phyloP scores from a whole-genome alignment of 2,888 invertebrate genomes.

The Tinea trinotella region DNA sequence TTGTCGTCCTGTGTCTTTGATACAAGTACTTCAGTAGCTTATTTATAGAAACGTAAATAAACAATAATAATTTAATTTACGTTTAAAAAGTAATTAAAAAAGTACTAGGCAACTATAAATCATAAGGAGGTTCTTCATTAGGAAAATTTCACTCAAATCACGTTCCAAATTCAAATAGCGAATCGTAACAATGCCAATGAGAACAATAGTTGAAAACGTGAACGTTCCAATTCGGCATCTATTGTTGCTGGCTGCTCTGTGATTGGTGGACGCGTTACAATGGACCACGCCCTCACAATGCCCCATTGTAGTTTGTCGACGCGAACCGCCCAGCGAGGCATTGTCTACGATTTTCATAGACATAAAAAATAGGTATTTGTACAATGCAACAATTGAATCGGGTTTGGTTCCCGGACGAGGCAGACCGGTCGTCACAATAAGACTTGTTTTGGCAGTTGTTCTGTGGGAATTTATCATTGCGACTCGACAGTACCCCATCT shows the following conservation, averaged over 20 bases:
- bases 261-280: conserved; percentile 60
- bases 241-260: conserved; percentile 53
- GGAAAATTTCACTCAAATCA: too few species aligned
- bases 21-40: too few species aligned
- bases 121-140: too few species aligned
- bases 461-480: background rate
- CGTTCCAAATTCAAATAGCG: too few species aligned
- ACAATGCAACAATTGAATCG: background rate
- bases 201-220: conserved; percentile 54
- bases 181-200: background rate
- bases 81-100: too few species aligned
- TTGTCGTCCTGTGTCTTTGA: too few species aligned
- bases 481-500: too few species aligned
- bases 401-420: background rate
- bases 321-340: conserved; percentile 42
- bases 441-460: background rate
- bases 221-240: conserved; percentile 65
- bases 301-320: conserved; percentile 55
- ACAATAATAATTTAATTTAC: too few species aligned
- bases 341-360: conserved; percentile 25
- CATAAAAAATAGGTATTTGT: conserved; percentile 12
- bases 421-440: background rate
- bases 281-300: conserved; percentile 67
- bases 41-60: too few species aligned
- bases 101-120: too few species aligned